Percentiles rank a stretch among this genome's conserved stretches.
Evolutionary conservation across 2,797 vertebrate species (phyloP).

Genomic region (Arrhamphus sclerolepis): DNA sequence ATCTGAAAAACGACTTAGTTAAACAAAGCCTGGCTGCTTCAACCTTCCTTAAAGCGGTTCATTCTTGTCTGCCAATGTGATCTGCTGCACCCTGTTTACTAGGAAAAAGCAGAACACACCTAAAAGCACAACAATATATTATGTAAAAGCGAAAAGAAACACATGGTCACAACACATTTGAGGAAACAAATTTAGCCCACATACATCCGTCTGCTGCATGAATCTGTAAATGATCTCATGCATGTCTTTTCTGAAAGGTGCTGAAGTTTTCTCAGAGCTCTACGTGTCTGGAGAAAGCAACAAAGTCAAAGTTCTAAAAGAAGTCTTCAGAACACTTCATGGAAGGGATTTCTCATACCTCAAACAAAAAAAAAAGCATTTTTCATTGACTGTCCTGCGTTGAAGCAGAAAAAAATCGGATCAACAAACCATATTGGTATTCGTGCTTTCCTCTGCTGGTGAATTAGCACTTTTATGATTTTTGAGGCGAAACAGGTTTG

Average conservation of each 20-base stretch:
- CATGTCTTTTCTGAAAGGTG: background rate
- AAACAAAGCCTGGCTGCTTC: background rate
- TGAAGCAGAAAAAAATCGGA: conserved; percentile 30
- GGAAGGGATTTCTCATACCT: conserved; percentile 18
- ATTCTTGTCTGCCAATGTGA: background rate
- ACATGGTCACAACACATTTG: too few species aligned
- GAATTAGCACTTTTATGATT: conserved; percentile 33
- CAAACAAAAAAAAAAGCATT: conserved; percentile 2
- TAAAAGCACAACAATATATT: too few species aligned
- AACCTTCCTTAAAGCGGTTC: background rate
- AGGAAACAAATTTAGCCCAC: too few species aligned
- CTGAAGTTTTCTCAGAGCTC: conserved; percentile 2
- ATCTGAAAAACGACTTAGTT: too few species aligned
- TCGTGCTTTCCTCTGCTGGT: conserved; percentile 27
- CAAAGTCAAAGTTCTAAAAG: conserved; percentile 9
- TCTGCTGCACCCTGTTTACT: too few species aligned
- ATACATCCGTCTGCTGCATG: too few species aligned
- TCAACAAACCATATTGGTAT: conserved; percentile 46
- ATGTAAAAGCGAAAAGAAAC: too few species aligned
- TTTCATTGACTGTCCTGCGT: conserved; percentile 30
- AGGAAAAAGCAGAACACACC: too few species aligned
- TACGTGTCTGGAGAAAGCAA: conserved; percentile 8
- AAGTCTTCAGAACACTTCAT: conserved; percentile 11
- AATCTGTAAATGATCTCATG: too few species aligned
- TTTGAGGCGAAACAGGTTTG: conserved; percentile 16